Evolutionary conservation across 2,797 vertebrate species (phyloP).

Genomic region (Xerus rutilus): DNA sequence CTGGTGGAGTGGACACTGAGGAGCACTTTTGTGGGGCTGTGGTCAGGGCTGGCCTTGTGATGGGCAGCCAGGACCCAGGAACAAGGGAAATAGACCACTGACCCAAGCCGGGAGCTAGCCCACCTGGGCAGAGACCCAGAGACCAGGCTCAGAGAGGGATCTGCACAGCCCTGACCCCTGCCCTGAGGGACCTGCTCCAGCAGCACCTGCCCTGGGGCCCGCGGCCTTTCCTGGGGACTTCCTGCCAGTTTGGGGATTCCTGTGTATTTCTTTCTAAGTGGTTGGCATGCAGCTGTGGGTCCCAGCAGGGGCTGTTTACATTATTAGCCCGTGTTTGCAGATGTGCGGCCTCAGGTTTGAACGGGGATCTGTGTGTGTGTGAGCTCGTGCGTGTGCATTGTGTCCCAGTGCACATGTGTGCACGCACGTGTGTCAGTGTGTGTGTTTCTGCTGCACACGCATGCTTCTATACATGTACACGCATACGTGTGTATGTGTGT

Average conservation of each 20-base stretch:
- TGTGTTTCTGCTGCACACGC: too few species aligned
- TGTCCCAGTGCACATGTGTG: too few species aligned
- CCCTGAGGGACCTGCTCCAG: too few species aligned
- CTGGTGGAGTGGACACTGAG: neutral
- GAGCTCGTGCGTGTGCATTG: neutral
- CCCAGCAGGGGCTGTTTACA: too few species aligned
- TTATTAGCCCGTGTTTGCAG: neutral
- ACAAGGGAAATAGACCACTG: rapidly evolving
- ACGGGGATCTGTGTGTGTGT: neutral
- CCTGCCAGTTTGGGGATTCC: neutral
- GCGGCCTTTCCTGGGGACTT: neutral
- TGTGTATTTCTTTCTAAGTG: neutral
- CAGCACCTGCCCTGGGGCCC: neutral
- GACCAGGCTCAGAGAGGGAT: neutral
- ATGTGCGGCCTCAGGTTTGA: neutral
- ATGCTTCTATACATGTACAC: too few species aligned
- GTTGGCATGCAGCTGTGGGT: neutral
- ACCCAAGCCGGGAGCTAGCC: too few species aligned
- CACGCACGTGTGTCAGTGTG: too few species aligned
- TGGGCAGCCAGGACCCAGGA: neutral
- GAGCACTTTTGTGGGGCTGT: too few species aligned
- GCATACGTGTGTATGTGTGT: too few species aligned
- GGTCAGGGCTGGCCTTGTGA: neutral
- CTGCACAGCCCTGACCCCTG: neutral
- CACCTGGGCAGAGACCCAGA: neutral